These are phyloP conservation scores for Acinonyx jubatus DNA, from an alignment of 2,113 vertebrate genomes.

Conservation along the genomic window DNA sequence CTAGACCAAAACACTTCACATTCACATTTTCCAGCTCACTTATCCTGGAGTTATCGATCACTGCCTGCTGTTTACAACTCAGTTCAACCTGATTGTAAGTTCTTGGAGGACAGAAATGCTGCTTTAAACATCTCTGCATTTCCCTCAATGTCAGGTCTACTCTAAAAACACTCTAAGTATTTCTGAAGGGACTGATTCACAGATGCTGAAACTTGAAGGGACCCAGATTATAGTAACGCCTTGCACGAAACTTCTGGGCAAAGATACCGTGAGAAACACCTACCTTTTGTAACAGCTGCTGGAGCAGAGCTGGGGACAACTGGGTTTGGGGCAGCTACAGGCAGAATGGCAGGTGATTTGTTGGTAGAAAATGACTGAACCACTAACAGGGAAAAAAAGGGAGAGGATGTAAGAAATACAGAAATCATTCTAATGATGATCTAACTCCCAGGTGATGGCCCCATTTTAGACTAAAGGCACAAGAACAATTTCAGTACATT, in stretches of 20 bases:
- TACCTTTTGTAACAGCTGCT: slow-evolving; percentile 85
- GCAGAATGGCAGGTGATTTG: slow-evolving; percentile 82
- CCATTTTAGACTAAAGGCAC: neutral
- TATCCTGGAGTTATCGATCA: neutral
- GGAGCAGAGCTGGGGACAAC: slow-evolving; percentile 74
- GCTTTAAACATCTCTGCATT: neutral
- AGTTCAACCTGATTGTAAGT: neutral
- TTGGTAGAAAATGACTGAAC: slow-evolving; percentile 86
- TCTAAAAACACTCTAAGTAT: neutral
- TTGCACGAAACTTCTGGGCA: neutral
- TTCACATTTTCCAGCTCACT: neutral
- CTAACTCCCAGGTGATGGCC: neutral
- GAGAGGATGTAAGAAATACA: neutral
- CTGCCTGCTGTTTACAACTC: neutral
- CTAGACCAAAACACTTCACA: neutral
- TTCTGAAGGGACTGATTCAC: neutral
- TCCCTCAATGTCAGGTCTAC: neutral
- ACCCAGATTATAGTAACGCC: neutral
- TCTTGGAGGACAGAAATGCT: neutral
- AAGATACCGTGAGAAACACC: neutral
- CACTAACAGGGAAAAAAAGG: slow-evolving; percentile 75
- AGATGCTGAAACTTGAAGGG: slow-evolving; percentile 18
- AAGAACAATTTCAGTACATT: neutral
- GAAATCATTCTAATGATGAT: neutral
- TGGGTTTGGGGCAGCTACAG: slow-evolving; percentile 75